Evolutionary conservation across 1,140 invertebrate species (phyloP).

Genomic region (Trachymyrmex septentrionalis): DNA sequence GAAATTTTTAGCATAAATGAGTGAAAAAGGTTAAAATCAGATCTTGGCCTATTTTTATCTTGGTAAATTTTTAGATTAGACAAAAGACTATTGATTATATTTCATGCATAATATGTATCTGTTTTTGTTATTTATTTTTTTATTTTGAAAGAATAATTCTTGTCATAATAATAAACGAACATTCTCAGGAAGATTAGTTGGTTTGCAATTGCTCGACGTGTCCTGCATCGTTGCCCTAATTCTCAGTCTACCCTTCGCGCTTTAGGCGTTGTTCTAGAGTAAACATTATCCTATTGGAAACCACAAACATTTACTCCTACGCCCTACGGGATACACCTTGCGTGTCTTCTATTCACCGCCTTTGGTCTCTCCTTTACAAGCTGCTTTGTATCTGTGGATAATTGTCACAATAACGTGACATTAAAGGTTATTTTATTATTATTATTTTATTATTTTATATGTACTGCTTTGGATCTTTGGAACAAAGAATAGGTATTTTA

Average conservation of each 20-base stretch:
- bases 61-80: not conserved
- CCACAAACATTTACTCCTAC: slow-evolving; percentile 78
- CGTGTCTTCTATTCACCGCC: slow-evolving; percentile 6
- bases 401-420: not conserved
- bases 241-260: slow-evolving; percentile 68
- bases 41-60: no score
- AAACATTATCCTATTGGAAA: slow-evolving; percentile 77
- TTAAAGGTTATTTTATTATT: slow-evolving; percentile 12
- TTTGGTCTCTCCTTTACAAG: not conserved
- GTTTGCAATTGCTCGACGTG: slow-evolving; percentile 56
- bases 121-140: not conserved
- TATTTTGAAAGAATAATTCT: not conserved
- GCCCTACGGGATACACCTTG: slow-evolving; percentile 58
- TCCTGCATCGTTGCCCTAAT: slow-evolving; percentile 71
- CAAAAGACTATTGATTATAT: not conserved
- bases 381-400: not conserved
- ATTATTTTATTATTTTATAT: not conserved
- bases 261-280: slow-evolving; percentile 68
- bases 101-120: no score
- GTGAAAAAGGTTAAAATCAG: no score
- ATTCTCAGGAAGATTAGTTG: slow-evolving; percentile 2
- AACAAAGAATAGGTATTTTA: not conserved
- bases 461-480: not conserved
- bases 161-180: not conserved
- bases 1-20: not conserved